A percentile compares a stretch with the other conserved stretches of the same genome.
Conservation (phyloP, 2,888 invertebrate genomes). For the Gnatocerus cornutus region DNA sequence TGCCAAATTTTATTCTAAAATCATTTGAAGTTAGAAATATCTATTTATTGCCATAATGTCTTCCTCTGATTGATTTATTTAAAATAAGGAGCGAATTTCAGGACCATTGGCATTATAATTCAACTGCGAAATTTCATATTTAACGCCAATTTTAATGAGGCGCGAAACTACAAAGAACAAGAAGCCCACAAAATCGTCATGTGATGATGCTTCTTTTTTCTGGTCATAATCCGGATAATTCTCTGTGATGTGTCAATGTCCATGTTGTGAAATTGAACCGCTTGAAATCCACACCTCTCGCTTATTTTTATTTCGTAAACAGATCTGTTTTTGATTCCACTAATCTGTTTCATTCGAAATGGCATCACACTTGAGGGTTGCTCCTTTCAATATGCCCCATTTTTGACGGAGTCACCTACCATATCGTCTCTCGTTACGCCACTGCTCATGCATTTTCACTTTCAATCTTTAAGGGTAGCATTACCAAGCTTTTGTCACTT, state of each 20-base stretch:
- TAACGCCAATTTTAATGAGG: too few species aligned
- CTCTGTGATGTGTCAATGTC: neutral
- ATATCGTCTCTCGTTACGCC: neutral
- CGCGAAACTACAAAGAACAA: too few species aligned
- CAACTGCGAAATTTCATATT: too few species aligned
- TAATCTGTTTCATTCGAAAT: constrained; percentile 10
- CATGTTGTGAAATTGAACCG: constrained; percentile 12
- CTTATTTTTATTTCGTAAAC: constrained; percentile 8
- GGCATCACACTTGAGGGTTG: neutral
- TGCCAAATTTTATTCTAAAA: too few species aligned
- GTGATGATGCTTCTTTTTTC: too few species aligned
- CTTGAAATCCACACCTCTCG: constrained; percentile 1
- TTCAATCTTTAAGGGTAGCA: constrained; percentile 1
- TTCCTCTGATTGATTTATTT: too few species aligned
- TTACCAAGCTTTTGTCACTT: constrained; percentile 4
- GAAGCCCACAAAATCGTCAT: too few species aligned
- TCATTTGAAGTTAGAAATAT: too few species aligned
- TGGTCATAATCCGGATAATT: neutral
- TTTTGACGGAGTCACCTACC: neutral
- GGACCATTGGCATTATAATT: too few species aligned
- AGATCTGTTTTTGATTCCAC: constrained; percentile 8
- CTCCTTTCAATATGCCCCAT: neutral
- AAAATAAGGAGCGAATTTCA: too few species aligned
- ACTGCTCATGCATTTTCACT: neutral
- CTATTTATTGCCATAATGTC: too few species aligned